Conservation (phyloP, 1,140 invertebrate species). For the Lordiphosa mommai region DNA sequence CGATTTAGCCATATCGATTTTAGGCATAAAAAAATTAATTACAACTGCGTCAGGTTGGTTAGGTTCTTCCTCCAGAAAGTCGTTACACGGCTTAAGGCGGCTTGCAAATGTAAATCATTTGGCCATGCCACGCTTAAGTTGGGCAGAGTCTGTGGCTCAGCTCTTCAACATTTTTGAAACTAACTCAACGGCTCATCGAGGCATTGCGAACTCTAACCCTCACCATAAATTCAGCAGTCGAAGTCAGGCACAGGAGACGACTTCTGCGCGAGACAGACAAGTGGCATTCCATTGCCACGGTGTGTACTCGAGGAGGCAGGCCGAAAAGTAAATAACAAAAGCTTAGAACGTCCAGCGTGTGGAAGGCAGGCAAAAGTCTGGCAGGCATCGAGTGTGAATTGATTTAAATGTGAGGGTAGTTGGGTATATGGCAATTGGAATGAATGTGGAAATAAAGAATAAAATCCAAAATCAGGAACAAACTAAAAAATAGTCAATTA, state of each 20-base stretch:
- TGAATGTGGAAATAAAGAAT: too few relatives aligned
- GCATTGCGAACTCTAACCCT: constrained; percentile 75
- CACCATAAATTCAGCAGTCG: constrained; percentile 59
- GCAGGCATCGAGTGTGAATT: constrained; percentile 73
- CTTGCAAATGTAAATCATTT: constrained; percentile 79
- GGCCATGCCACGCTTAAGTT: constrained; percentile 43
- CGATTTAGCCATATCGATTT: constrained; percentile 42
- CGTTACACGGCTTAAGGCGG: constrained; percentile 62
- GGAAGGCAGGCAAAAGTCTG: constrained; percentile 6
- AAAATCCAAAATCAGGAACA: too few relatives aligned
- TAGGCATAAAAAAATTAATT: constrained; percentile 23
- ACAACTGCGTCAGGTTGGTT: constrained; percentile 6
- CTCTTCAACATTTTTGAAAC: constrained; percentile 28
- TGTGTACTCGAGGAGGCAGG: constrained; percentile 40
- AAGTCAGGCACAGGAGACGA: constrained; percentile 29
- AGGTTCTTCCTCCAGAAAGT: constrained; percentile 27
- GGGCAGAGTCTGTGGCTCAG: constrained; percentile 6
- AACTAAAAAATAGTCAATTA: too few relatives aligned
- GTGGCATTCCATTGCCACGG: constrained; percentile 73
- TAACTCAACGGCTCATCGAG: constrained; percentile 59
- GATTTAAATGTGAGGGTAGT: constrained; percentile 38
- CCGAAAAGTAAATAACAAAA: constrained; percentile 67
- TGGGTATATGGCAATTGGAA: neutral
- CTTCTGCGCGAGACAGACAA: constrained; percentile 61
- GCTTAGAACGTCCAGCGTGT: constrained; percentile 36